These are phyloP conservation scores for Capreolus pygargus DNA, from an alignment of 2,113 vertebrate species.

Conservation along the genomic window DNA sequence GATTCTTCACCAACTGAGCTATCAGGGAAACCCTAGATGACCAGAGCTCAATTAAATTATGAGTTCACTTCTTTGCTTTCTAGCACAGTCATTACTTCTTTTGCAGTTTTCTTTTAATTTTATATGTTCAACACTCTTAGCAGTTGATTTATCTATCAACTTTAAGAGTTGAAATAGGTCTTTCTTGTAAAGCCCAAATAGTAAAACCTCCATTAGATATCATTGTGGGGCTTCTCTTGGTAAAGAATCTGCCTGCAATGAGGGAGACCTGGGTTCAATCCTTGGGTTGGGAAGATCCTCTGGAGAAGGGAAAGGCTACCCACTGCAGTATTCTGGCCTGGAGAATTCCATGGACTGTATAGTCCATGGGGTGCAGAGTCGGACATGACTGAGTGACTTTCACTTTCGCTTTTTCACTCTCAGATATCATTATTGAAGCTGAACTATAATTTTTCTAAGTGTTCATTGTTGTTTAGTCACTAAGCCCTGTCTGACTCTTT, in stretches of 20 bases:
- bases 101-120: conserved; percentile 23
- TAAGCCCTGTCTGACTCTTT: neutral
- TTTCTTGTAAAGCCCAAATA: conserved; percentile 16
- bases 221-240: neutral
- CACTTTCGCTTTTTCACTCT: neutral
- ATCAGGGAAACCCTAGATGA: neutral
- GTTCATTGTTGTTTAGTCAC: neutral
- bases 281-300: neutral
- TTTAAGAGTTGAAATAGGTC: neutral
- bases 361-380: neutral
- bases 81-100: neutral
- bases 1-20: neutral
- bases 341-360: neutral
- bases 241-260: neutral
- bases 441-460: neutral
- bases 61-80: neutral
- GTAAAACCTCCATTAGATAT: neutral
- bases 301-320: neutral
- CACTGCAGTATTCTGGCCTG: neutral
- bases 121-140: neutral
- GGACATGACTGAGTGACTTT: neutral
- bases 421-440: neutral
- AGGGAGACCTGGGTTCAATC: neutral
- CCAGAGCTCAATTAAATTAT: neutral
- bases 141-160: neutral